A percentile compares a stretch with the other conserved stretches of the same genome.
phyloP scores from a whole-genome alignment of 30 jellyfish, hydroid and myxozoan genomes.

The Aurelia sp. region DNA sequence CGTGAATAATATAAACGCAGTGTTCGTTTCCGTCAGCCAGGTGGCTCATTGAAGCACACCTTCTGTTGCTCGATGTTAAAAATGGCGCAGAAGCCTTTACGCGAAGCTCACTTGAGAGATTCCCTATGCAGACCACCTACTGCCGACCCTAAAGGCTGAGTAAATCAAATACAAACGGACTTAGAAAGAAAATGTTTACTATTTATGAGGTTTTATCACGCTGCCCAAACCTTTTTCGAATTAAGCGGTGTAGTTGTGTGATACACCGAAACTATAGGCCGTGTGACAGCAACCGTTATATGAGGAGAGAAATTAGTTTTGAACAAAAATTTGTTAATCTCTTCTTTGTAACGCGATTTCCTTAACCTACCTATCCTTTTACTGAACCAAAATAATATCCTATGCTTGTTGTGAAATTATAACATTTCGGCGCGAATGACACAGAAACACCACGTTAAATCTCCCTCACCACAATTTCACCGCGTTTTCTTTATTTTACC shows the following conservation, averaged over 20 bases:
- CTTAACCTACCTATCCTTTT: conserved; percentile 16
- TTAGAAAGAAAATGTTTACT: too few relatives aligned
- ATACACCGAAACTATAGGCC: not conserved
- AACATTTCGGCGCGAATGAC: not conserved
- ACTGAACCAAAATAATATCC: not conserved
- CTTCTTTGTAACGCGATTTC: conserved; percentile 36
- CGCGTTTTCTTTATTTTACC: not conserved
- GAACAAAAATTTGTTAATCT: conserved; percentile 3
- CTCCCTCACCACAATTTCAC: not conserved
- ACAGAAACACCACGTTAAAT: not conserved
- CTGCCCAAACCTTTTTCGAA: not conserved
- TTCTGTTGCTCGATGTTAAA: too few relatives aligned
- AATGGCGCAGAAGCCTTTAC: too few relatives aligned
- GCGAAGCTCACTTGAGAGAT: too few relatives aligned
- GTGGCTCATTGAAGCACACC: too few relatives aligned
- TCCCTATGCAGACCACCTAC: too few relatives aligned
- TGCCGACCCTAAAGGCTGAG: too few relatives aligned
- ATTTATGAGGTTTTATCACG: not conserved
- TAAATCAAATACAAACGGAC: too few relatives aligned
- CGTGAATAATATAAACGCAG: too few relatives aligned
- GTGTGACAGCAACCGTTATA: not conserved
- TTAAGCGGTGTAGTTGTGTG: not conserved
- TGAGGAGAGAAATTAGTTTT: conserved; percentile 1
- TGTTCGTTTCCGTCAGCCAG: too few relatives aligned
- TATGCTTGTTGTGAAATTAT: not conserved